Percentiles rank a stretch among this genome's conserved stretches.
Conservation (phyloP, 2,888 invertebrate species). For the Anoncus sp. region DNA sequence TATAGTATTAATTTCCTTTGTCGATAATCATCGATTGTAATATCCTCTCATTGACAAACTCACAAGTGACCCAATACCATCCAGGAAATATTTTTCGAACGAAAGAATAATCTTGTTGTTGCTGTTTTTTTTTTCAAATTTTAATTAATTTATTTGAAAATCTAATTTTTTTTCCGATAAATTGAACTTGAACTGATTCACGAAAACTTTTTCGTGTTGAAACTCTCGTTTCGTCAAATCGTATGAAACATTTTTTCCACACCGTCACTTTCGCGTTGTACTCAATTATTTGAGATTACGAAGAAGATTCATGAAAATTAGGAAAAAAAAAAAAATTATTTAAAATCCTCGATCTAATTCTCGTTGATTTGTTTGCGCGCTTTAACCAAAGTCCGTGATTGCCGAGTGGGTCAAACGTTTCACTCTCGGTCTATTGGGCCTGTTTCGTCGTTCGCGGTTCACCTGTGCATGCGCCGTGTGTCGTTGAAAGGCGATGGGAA, state of each 20-base stretch:
- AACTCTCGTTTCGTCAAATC: too few relatives aligned
- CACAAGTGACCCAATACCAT: too few relatives aligned
- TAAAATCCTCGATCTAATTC: conserved; percentile 1
- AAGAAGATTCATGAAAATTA: background rate
- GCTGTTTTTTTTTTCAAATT: too few relatives aligned
- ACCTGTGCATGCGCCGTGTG: conserved; percentile 16
- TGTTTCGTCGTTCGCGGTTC: conserved; percentile 15
- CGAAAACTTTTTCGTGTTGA: too few relatives aligned
- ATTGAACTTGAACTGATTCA: too few relatives aligned
- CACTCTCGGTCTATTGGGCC: conserved; percentile 21
- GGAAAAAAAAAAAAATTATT: background rate
- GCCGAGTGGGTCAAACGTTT: conserved; percentile 18
- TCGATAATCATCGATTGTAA: background rate
- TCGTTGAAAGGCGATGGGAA: conserved; percentile 28
- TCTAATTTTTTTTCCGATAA: too few relatives aligned
- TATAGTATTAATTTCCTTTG: background rate
- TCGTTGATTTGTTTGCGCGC: conserved; percentile 29
- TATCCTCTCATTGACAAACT: background rate
- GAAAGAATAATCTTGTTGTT: too few relatives aligned
- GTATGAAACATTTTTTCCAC: too few relatives aligned
- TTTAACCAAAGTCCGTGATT: conserved; percentile 25
- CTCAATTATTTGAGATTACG: background rate
- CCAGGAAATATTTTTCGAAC: too few relatives aligned
- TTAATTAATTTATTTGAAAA: too few relatives aligned
- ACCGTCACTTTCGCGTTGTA: background rate